A percentile compares a stretch with the other conserved stretches of the same genome.
Conservation (phyloP, 2,797 vertebrate genomes). For the Pseudochaenichthys georgianus region DNA sequence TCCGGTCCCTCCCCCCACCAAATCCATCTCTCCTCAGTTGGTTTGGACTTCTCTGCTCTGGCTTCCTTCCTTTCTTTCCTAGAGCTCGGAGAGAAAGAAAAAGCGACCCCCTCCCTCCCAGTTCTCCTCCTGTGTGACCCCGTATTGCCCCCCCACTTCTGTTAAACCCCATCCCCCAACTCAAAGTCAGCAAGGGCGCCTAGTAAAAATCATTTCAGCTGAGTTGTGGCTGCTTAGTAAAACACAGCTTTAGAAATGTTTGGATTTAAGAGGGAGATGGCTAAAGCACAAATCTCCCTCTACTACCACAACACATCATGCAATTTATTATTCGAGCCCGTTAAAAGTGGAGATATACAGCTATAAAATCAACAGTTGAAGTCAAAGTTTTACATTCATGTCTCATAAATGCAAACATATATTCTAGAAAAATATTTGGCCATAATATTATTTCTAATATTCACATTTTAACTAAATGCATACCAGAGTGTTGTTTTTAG, state of each 20-base stretch:
- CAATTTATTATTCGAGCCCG: not conserved
- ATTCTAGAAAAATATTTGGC: not conserved
- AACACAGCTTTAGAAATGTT: slow-evolving; percentile 63
- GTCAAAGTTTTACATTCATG: not conserved
- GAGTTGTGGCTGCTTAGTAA: slow-evolving; percentile 68
- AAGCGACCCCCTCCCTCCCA: slow-evolving; percentile 67
- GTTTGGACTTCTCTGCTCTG: slow-evolving; percentile 73
- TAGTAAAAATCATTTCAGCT: slow-evolving; percentile 81
- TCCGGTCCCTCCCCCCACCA: slow-evolving; percentile 80
- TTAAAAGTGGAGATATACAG: not conserved
- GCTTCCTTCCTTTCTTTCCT: slow-evolving; percentile 80
- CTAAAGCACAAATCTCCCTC: not conserved
- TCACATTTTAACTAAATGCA: too few relatives aligned
- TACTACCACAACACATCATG: not conserved
- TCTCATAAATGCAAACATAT: not conserved
- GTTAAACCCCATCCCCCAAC: slow-evolving; percentile 76
- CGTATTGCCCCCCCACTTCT: slow-evolving; percentile 66
- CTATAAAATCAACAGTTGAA: not conserved
- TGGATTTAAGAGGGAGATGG: slow-evolving; percentile 26
- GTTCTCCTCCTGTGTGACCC: slow-evolving; percentile 80
- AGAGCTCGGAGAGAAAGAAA: slow-evolving; percentile 63
- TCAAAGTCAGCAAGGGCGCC: slow-evolving; percentile 74
- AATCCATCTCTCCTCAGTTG: slow-evolving; percentile 66
- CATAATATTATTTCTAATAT: not conserved
- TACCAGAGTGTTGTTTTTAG: not conserved